A percentile compares a stretch with the other conserved stretches of the same genome.
Conservation (phyloP, 2,888 invertebrate species). For the Griposia aprilina region DNA sequence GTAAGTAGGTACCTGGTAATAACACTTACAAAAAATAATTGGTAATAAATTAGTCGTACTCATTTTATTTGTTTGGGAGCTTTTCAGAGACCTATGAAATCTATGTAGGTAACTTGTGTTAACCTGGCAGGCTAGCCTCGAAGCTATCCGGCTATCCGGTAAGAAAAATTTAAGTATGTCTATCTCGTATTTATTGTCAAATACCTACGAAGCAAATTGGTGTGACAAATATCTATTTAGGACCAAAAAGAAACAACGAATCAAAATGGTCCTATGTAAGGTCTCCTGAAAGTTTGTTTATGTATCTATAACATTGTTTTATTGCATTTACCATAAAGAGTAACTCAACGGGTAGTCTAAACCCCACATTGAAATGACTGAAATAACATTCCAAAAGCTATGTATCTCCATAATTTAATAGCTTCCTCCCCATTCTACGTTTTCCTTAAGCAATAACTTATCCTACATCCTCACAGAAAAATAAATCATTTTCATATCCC, state of each 20-base stretch:
- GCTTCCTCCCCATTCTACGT: conserved; percentile 11
- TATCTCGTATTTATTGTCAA: too few species aligned
- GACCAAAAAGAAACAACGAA: too few species aligned
- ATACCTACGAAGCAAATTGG: too few species aligned
- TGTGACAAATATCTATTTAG: too few species aligned
- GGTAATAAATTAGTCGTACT: background rate
- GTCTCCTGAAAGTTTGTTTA: background rate
- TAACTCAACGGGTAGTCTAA: background rate
- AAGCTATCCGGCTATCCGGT: too few species aligned
- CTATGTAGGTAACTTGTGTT: too few species aligned
- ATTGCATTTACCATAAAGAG: background rate
- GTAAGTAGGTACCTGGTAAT: background rate
- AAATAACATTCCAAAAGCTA: background rate
- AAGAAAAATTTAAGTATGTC: too few species aligned
- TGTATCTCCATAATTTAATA: conserved; percentile 18
- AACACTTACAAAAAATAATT: background rate
- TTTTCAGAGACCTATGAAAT: background rate
- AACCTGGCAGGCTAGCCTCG: too few species aligned
- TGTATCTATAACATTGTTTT: background rate
- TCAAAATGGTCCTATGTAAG: background rate
- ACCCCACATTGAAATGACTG: background rate
- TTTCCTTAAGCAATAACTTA: conserved; percentile 48
- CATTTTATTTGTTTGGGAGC: background rate
- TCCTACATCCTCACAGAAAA: conserved; percentile 28
- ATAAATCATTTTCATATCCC: conserved; percentile 50